Evolutionary conservation across 2,888 invertebrate genomes (phyloP), one percentile per base, ranked within the genome.

Genomic region (Stegana nigrithorax): DNA sequence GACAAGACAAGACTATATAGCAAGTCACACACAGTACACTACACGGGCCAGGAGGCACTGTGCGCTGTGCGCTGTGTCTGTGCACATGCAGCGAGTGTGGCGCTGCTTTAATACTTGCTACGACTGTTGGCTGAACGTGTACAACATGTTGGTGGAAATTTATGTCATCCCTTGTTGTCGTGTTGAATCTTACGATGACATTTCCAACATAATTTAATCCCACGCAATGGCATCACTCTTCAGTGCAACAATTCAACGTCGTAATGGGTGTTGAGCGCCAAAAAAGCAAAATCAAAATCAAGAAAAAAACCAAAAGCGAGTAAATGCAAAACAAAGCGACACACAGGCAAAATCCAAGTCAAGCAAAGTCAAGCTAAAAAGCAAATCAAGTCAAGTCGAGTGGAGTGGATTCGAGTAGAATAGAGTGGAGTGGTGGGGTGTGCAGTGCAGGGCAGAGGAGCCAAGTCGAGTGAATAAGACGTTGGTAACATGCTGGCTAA

Each of bases 171-270:
- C 81, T 83, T 81, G 82, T 83, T 83, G 83, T 83, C 81, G 82
- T 83, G 84, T 83, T 83, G 84, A 83, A 84, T 84, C 84, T 84
- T 84, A 84, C 83, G 84, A 84, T 84, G 84, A 84, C 84, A 84
- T 84, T 84, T 84, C 77, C 81, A 83, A 84, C 84, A 84, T 84
- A 84, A 84, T 84, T 84, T 84, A 84, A 83, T 80, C 84, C 84
- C 84, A 84, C 84, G 84, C 84, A 84, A 65, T 66, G 67, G 66
- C 70, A 71, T 58, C 68, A 64, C 66, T 61, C 59, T 45, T 62
- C 53, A 65, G 60, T n/a, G n/a, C 67, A 68, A 71, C 72, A 67
- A 72, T 72, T 70, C 72, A 67, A 67, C 61, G 62, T 62, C 62
- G 72, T 78, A 75, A 75, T 75, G 75, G 78, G 75, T 78, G 78